phyloP scores from a whole-genome alignment of 2,888 invertebrate species.

The Phymatocera aterrima region DNA sequence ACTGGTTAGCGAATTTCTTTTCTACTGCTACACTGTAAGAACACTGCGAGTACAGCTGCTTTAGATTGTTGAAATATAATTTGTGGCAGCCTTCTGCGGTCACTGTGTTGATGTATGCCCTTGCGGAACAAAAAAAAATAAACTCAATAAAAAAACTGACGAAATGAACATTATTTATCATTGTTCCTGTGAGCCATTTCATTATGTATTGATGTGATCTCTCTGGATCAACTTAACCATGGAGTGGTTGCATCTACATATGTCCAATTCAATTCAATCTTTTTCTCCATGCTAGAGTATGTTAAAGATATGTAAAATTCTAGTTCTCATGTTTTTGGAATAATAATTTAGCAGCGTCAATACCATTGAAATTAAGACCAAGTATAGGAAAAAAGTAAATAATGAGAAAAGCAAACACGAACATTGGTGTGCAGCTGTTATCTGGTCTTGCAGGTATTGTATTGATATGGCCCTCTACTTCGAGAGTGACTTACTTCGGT shows the following conservation, averaged over 20 bases:
- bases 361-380: too few species aligned
- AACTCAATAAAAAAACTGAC: slow-evolving; percentile 13
- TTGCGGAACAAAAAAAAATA: slow-evolving; percentile 23
- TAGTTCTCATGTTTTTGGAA: too few species aligned
- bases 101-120: slow-evolving; percentile 34
- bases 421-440: too few species aligned
- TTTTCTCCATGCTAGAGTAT: too few species aligned
- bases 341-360: too few species aligned
- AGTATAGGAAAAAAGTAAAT: too few species aligned
- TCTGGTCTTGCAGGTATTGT: too few species aligned
- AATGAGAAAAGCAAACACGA: too few species aligned
- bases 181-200: background rate
- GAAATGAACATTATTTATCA: background rate
- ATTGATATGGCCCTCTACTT: too few species aligned
- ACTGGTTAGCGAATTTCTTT: slow-evolving; percentile 9
- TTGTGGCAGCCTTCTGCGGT: slow-evolving; percentile 20
- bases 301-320: too few species aligned
- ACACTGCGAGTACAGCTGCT: slow-evolving; percentile 1
- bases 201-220: background rate
- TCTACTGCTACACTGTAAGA: slow-evolving; percentile 19
- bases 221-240: background rate
- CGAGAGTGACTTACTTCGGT: too few species aligned
- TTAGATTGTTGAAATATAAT: slow-evolving; percentile 25
- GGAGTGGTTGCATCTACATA: background rate
- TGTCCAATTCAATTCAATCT: background rate